Evolutionary conservation across 2,888 invertebrate genomes (phyloP).

Genomic region (Andrena dorsata): DNA sequence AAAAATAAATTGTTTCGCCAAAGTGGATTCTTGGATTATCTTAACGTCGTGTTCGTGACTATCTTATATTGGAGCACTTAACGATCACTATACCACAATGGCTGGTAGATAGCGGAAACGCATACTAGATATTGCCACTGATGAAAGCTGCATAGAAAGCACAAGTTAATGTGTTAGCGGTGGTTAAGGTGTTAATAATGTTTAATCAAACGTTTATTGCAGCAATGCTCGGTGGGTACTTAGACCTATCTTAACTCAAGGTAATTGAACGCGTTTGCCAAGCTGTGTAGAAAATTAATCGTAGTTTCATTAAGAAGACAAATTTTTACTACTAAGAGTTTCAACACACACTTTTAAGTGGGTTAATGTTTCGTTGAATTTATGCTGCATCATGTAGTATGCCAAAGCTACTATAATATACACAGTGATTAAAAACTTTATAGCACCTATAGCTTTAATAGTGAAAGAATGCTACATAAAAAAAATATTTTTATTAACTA

Average conservation of each 20-base stretch:
- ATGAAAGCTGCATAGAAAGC: conserved; percentile 33
- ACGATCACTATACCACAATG: conserved; percentile 28
- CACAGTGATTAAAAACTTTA: too few relatives aligned
- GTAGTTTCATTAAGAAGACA: too few relatives aligned
- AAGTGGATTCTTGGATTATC: conserved; percentile 27
- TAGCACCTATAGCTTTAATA: too few relatives aligned
- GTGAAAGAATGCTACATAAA: too few relatives aligned
- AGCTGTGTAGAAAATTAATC: too few relatives aligned
- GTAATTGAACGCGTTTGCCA: background rate
- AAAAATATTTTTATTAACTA: too few relatives aligned
- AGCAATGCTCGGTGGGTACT: background rate
- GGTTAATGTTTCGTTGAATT: too few relatives aligned
- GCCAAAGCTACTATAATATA: too few relatives aligned
- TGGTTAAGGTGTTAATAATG: conserved; percentile 13
- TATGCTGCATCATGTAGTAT: too few relatives aligned
- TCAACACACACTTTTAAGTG: too few relatives aligned
- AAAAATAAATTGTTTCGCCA: conserved; percentile 15
- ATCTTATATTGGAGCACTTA: conserved; percentile 32
- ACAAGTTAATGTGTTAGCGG: conserved; percentile 7
- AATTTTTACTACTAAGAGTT: too few relatives aligned
- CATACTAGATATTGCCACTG: conserved; percentile 33
- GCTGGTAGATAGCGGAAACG: conserved; percentile 25
- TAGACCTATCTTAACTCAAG: background rate
- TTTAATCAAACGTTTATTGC: conserved; percentile 19
- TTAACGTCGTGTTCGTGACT: conserved; percentile 26